phyloP scores from a whole-genome alignment of 1,140 invertebrate genomes.

The Acyrthosiphon pisum region DNA sequence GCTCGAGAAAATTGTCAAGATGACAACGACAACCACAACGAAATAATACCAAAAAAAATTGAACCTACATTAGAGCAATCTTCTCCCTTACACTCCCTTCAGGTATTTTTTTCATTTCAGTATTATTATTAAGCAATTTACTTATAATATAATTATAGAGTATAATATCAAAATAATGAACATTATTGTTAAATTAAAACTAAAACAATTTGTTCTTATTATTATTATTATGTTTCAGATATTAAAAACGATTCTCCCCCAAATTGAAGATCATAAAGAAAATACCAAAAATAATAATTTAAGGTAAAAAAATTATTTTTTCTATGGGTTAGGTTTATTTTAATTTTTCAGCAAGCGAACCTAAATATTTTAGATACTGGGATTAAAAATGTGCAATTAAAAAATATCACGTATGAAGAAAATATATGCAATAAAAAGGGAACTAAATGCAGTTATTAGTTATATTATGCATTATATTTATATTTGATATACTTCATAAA shows the following conservation, averaged over 20 bases:
- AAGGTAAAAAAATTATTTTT: neutral
- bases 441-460: neutral
- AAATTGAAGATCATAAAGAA: constrained; percentile 38
- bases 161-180: neutral
- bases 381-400: neutral
- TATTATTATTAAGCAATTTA: neutral
- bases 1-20: constrained; percentile 23
- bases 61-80: constrained; percentile 45
- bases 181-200: neutral
- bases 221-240: constrained; percentile 25
- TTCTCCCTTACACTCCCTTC: constrained; percentile 41
- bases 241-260: constrained; percentile 35
- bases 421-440: neutral
- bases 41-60: constrained; percentile 9
- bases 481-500: neutral
- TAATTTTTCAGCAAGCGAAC: neutral
- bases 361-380: neutral
- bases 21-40: neutral
- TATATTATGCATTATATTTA: neutral
- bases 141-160: neutral
- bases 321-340: neutral
- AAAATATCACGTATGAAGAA: no score
- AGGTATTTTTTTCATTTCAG: constrained; percentile 2
- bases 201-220: neutral
- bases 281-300: neutral